Evolutionary conservation across 2,888 invertebrate species (phyloP).

Genomic region (Limenitis camilla): DNA sequence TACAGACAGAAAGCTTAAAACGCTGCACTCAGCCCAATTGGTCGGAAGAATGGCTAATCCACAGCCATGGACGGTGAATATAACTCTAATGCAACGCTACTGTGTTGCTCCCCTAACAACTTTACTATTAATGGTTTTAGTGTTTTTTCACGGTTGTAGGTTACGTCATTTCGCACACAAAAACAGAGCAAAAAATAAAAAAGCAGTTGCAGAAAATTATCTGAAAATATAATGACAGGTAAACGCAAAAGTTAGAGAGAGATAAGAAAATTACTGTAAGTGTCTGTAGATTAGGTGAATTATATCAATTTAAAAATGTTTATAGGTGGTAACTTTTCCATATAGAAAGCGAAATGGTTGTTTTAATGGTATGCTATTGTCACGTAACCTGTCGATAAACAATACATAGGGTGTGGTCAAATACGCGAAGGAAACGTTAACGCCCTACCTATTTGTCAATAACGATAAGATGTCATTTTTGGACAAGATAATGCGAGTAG

Average conservation of each 20-base stretch:
- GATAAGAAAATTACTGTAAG: no score
- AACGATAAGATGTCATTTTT: not conserved
- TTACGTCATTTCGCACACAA: conserved; percentile 1
- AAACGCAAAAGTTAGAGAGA: not conserved
- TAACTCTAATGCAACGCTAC: conserved; percentile 19
- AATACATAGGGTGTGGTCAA: conserved; percentile 1
- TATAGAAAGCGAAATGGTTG: not conserved
- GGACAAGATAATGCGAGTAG: not conserved
- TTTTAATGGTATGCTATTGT: conserved; percentile 1
- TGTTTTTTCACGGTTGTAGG: conserved; percentile 17
- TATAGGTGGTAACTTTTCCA: no score
- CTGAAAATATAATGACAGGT: not conserved
- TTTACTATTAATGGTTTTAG: conserved; percentile 19
- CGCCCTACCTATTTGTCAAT: conserved; percentile 5
- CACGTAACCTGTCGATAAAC: conserved; percentile 5
- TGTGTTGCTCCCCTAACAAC: conserved; percentile 19
- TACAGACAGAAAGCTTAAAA: conserved; percentile 11
- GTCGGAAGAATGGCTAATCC: conserved; percentile 23
- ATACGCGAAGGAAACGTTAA: not conserved
- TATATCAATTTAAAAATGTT: no score
- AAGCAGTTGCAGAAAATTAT: conserved; percentile 1
- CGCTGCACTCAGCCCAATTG: conserved; percentile 14
- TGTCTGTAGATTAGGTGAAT: no score
- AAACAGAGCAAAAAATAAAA: not conserved
- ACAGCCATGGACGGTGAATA: conserved; percentile 10